Percentiles rank a stretch among this genome's conserved stretches.
Evolutionary conservation across 1,140 invertebrate species (phyloP).

Genomic region (Popillia japonica): DNA sequence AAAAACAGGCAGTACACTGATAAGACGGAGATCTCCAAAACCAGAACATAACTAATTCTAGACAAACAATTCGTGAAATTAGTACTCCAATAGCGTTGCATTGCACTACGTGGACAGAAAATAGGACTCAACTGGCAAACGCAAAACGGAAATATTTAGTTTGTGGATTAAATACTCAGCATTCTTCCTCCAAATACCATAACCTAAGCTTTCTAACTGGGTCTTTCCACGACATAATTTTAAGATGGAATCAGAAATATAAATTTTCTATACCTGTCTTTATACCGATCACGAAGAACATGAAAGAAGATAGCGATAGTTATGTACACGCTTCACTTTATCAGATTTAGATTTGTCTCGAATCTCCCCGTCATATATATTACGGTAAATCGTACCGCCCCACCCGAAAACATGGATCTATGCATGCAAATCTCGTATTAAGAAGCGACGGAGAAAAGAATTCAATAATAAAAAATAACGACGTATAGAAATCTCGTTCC

Average conservation of each 20-base stretch:
- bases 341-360: constrained; percentile 1
- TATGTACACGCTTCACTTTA: neutral
- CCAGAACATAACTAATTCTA: too few relatives aligned
- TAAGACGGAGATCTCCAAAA: too few relatives aligned
- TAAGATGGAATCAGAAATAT: neutral
- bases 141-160: too few relatives aligned
- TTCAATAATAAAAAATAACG: constrained; percentile 12
- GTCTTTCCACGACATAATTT: neutral
- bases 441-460: neutral
- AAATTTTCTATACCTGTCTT: neutral
- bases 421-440: neutral
- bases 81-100: too few relatives aligned
- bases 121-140: too few relatives aligned
- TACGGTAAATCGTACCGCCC: neutral
- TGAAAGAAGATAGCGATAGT: neutral
- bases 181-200: too few relatives aligned
- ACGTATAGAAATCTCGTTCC: constrained; percentile 1
- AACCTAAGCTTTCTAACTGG: too few relatives aligned
- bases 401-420: neutral
- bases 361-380: neutral
- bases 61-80: too few relatives aligned
- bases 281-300: neutral
- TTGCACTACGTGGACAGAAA: too few relatives aligned
- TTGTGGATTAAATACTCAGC: too few relatives aligned
- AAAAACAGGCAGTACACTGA: too few relatives aligned